phyloP scores from a whole-genome alignment of 2,888 invertebrate genomes.

The Camponotus fellah region DNA sequence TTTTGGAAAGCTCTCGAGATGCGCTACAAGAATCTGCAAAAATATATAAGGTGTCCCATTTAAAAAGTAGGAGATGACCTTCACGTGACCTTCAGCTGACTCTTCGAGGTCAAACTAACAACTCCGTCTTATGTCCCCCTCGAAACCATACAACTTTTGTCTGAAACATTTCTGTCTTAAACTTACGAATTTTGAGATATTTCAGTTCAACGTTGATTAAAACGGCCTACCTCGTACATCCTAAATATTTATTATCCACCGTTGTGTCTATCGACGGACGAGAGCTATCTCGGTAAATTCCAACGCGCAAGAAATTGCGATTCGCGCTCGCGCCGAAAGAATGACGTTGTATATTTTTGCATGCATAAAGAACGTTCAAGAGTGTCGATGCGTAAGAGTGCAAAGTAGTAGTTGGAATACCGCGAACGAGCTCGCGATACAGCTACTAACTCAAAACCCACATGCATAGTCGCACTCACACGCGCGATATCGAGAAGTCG shows the following conservation, averaged over 20 bases:
- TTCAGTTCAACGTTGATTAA: too few relatives aligned
- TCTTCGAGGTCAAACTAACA: too few relatives aligned
- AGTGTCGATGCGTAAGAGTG: slow-evolving; percentile 65
- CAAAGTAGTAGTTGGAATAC: slow-evolving; percentile 39
- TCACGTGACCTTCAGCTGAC: too few relatives aligned
- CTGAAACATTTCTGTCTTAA: too few relatives aligned
- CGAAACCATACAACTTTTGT: too few relatives aligned
- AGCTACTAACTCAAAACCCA: slow-evolving; percentile 4
- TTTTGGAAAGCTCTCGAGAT: too few relatives aligned
- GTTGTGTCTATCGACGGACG: slow-evolving; percentile 3
- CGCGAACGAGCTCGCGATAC: slow-evolving; percentile 7
- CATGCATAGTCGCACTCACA: not conserved
- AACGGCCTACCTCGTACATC: not conserved
- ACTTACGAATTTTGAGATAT: too few relatives aligned
- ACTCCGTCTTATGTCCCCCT: too few relatives aligned
- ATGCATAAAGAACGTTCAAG: slow-evolving; percentile 60
- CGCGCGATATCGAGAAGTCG: slow-evolving; percentile 76
- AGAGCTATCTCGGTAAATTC: slow-evolving; percentile 30
- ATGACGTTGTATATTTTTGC: slow-evolving; percentile 22
- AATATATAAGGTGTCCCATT: too few relatives aligned
- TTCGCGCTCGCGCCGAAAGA: slow-evolving; percentile 31
- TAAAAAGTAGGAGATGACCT: too few relatives aligned
- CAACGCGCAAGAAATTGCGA: slow-evolving; percentile 32
- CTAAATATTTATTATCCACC: slow-evolving; percentile 22
- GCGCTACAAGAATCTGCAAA: too few relatives aligned